Evolutionary conservation across 2,113 vertebrate genomes (phyloP).

Genomic region (Ctenomys sociabilis): DNA sequence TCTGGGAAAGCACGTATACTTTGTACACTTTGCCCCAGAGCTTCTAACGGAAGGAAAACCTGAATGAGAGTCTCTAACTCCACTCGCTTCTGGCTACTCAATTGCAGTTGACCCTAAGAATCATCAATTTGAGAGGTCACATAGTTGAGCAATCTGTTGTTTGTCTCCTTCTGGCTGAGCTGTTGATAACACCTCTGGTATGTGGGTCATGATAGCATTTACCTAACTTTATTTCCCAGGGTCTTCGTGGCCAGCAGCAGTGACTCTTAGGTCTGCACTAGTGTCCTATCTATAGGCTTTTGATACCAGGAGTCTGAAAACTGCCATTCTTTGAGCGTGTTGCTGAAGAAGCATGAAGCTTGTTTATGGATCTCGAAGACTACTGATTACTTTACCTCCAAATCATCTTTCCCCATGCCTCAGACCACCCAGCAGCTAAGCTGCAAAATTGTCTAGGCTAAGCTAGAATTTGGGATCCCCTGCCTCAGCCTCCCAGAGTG

Average conservation of each 20-base stretch:
- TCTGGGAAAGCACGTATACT: too few relatives aligned
- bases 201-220: background rate
- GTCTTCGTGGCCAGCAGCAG: background rate
- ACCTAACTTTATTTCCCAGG: background rate
- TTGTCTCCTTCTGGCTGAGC: background rate
- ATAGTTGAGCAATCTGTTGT: background rate
- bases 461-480: background rate
- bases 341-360: background rate
- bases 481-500: background rate
- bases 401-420: background rate
- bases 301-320: background rate
- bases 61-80: background rate
- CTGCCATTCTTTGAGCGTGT: background rate
- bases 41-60: background rate
- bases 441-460: background rate
- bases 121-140: background rate
- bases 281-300: background rate
- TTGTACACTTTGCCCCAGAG: background rate
- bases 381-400: background rate
- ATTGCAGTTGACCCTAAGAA: background rate
- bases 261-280: background rate
- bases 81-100: background rate
- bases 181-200: background rate
- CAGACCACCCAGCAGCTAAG: background rate
- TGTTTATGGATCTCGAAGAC: background rate